Conservation (phyloP, 2,113 vertebrate species). For the Crotalus horridus region DNA sequence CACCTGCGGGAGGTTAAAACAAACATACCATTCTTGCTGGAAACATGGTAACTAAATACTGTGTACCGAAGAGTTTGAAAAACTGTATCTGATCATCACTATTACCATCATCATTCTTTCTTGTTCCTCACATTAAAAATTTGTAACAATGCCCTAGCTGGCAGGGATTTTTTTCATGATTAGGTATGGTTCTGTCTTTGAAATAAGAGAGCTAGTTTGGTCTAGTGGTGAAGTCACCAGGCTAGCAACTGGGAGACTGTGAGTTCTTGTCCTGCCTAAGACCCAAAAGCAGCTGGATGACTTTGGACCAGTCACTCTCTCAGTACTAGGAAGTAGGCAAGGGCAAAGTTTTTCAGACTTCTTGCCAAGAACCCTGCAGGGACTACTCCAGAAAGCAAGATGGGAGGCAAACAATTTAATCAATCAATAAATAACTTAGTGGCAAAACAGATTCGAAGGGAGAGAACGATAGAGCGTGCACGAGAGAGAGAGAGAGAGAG, state of each 20-base stretch:
- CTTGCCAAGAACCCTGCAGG: background rate
- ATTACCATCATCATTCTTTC: background rate
- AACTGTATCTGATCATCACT: background rate
- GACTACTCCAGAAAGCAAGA: background rate
- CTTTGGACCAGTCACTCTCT: background rate
- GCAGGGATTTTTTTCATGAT: background rate
- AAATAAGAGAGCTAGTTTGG: background rate
- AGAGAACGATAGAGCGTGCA: no score
- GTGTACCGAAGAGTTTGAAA: background rate
- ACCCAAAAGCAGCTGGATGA: background rate
- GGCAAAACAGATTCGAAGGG: background rate
- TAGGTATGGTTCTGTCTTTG: background rate
- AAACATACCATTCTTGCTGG: background rate
- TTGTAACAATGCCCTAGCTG: background rate
- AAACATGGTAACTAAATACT: background rate
- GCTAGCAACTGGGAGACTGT: background rate
- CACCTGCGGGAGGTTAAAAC: background rate
- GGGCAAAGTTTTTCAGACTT: background rate
- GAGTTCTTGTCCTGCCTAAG: background rate
- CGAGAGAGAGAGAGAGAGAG: no score
- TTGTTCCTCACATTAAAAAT: background rate
- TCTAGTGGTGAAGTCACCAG: background rate
- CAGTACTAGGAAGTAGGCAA: background rate
- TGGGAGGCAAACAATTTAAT: background rate
- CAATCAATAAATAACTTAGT: background rate